These are phyloP conservation scores for Drosophila macrospina DNA, from an alignment of 2,888 invertebrate genomes.

Conservation along the genomic window DNA sequence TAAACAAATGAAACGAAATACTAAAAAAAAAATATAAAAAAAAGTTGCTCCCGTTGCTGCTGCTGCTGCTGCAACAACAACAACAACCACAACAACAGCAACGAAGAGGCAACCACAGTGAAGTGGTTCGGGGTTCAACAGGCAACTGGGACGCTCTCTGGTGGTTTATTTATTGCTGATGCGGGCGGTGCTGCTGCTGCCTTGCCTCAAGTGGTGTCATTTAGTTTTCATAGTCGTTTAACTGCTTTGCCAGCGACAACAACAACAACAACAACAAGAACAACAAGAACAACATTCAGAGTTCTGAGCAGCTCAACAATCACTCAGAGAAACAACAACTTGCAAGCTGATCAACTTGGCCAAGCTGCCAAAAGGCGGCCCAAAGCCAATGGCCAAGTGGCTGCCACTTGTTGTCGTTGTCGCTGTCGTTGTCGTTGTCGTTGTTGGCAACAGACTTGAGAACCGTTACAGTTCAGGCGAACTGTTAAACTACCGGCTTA, in stretches of 20 bases:
- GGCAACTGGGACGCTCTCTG: constrained; percentile 63
- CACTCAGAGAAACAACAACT: constrained; percentile 48
- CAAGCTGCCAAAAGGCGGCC: constrained; percentile 66
- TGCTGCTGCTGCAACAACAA: constrained; percentile 23
- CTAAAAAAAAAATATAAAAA: constrained; percentile 15
- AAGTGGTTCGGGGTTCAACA: constrained; percentile 40
- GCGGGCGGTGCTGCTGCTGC: constrained; percentile 21
- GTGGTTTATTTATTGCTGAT: constrained; percentile 52
- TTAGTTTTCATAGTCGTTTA: constrained; percentile 63
- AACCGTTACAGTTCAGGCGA: constrained; percentile 61
- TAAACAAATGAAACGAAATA: constrained; percentile 46
- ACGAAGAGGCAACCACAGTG: constrained; percentile 16
- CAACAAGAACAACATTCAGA: constrained; percentile 24
- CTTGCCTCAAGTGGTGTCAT: constrained; percentile 49
- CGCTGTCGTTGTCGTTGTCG: constrained; percentile 4
- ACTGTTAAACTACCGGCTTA: constrained; percentile 46
- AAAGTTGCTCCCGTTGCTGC: constrained; percentile 15
- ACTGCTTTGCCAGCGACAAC: constrained; percentile 51
- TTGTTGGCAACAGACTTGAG: constrained; percentile 49
- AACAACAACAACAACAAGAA: constrained; percentile 27
- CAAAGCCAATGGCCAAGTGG: constrained; percentile 37
- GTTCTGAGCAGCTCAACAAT: constrained; percentile 28
- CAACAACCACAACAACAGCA: constrained; percentile 4
- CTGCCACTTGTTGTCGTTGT: constrained; percentile 22
- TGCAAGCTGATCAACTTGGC: constrained; percentile 47